Base-by-base conservation (phyloP, 2,113 vertebrate genomes). In the Phaetusa simplex region DNA sequence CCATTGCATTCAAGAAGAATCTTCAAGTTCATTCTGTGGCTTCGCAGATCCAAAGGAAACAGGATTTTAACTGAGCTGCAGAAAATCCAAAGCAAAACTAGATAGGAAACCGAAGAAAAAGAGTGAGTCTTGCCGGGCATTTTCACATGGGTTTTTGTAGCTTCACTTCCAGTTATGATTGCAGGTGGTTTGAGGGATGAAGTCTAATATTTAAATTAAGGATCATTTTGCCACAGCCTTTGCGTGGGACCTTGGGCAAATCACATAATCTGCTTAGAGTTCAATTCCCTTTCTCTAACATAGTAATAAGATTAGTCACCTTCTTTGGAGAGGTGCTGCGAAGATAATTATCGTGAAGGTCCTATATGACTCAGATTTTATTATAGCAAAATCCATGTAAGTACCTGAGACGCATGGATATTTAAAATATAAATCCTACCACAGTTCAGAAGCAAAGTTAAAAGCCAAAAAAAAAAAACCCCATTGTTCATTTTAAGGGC, bases 231-330 rank as follows among this genome's bases (percentile, higher is more conserved):
- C 76, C 36, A 88, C 67, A 81, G 80, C 86, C 73, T 94, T 84
- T 59, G 21, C 70, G 64, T 88, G 78, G 93, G 82, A 96, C 84
- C 66, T 86, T 96, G 92, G 59, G 69, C 42, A 93, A 92, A 88
- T 93, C 47, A 45, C 74, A 83, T 94, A 94, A 94, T 76, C 78
- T 88, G 55, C 80, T 88, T 86, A 86, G 94, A 89, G 86, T 86
- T 95, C 95, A 85, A 88, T 91, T 96, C 76, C 5, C 52, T 90
- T 88, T 97, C 73, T 84, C 43, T 85, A 89, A 64, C 58, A 34
- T 21, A 53, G 50, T 93, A 95, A 95, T 95, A 95, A 93, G 91
- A 97, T 96, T 95, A 97, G 87, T 88, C 90, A 92, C 78, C 83
- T 95, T 90, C 78, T 89, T 97, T 69, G 56, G 93, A 95, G 87